Conservation (phyloP, 2,888 invertebrate species). For the Hecatera dysodea region DNA sequence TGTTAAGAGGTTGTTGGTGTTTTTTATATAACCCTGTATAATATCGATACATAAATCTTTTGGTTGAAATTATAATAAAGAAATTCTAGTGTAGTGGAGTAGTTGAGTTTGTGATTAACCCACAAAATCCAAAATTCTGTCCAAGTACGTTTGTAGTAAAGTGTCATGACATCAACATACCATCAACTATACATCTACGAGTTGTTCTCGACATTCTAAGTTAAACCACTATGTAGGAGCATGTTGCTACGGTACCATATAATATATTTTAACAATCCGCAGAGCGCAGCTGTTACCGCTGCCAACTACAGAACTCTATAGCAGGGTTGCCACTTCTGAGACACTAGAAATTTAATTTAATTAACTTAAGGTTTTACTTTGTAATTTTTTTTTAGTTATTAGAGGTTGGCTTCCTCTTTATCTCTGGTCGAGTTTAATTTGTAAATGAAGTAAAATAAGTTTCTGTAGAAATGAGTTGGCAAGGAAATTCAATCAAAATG, state of each 20-base stretch:
- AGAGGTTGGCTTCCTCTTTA: not conserved
- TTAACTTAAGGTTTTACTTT: slow-evolving; percentile 20
- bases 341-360: slow-evolving; percentile 36
- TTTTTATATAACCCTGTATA: too few relatives aligned
- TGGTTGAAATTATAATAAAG: not conserved
- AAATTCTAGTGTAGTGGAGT: not conserved
- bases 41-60: too few relatives aligned
- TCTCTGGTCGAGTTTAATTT: not conserved
- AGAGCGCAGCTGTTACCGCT: slow-evolving; percentile 66
- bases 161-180: not conserved
- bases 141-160: not conserved
- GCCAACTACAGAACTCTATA: slow-evolving; percentile 55
- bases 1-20: too few relatives aligned
- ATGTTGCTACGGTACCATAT: slow-evolving; percentile 41
- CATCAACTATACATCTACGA: slow-evolving; percentile 26
- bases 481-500: not conserved
- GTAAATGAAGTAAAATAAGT: not conserved
- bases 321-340: slow-evolving; percentile 38
- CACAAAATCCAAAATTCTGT: not conserved
- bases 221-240: slow-evolving; percentile 43
- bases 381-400: slow-evolving; percentile 5
- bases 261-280: slow-evolving; percentile 68
- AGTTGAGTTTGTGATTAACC: not conserved
- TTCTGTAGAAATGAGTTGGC: not conserved
- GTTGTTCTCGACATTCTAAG: slow-evolving; percentile 28